These are phyloP conservation scores for Otis tarda DNA, from an alignment of 2,113 vertebrate species.

Conservation along the genomic window DNA sequence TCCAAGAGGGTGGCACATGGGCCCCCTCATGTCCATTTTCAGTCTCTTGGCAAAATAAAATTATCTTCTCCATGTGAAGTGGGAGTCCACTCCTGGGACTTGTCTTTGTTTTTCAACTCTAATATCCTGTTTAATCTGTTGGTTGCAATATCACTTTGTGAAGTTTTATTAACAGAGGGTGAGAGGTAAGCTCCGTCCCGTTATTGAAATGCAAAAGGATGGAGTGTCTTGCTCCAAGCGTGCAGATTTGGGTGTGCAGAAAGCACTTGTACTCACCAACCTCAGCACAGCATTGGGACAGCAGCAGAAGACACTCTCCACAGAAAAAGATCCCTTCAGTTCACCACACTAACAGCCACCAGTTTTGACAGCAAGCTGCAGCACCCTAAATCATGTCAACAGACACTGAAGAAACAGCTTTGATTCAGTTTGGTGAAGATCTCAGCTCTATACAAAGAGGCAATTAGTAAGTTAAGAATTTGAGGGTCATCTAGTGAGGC, in stretches of 20 bases:
- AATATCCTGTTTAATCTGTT: background rate
- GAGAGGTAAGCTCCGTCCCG: background rate
- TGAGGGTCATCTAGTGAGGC: background rate
- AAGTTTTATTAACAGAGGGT: background rate
- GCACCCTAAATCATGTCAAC: background rate
- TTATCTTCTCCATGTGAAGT: rapidly evolving
- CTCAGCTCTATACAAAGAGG: background rate
- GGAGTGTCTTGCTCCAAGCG: rapidly evolving
- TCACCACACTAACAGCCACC: background rate
- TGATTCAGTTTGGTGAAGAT: background rate
- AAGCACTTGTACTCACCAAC: background rate
- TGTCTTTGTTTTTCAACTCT: background rate
- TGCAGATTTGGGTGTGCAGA: no score
- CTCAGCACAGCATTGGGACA: rapidly evolving
- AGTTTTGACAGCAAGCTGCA: background rate
- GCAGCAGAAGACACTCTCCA: background rate
- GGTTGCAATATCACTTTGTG: background rate
- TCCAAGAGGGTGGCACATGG: background rate
- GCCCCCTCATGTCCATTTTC: background rate
- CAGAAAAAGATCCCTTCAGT: background rate
- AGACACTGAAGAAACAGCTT: background rate
- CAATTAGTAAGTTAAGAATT: background rate
- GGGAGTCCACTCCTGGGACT: background rate
- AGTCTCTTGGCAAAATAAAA: background rate
- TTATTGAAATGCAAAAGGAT: rapidly evolving